Base-by-base conservation (phyloP, 2,888 invertebrate species). In the Lasioglossum oenotherae region DNA sequence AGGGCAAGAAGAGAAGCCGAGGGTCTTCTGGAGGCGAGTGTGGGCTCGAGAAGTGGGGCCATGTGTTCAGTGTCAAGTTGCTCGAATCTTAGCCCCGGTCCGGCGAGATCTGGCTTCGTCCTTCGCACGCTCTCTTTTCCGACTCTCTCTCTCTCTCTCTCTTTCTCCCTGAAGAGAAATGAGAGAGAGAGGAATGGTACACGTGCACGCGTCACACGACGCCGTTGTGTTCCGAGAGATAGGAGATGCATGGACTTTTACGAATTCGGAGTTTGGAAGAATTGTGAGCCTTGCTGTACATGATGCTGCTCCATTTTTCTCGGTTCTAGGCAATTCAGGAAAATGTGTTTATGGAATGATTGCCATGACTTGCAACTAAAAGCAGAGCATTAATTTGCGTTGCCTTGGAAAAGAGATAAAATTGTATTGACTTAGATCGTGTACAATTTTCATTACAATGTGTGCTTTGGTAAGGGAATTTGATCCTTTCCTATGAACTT, bases 1-100 rank as follows among this genome's bases (percentile, higher is more conserved):
- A 79, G 78, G 67, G 89, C 53, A 53, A 53, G 53, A 53, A 53
- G 53, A 53, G 53, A n/a, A 53, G 87, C 90, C 86, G 91, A 88
- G 91, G 89, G 90, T 92, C 92, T 92, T 92, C 92, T 92, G 93
- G 73, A 49, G 93, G 89, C 92, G 93, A 94, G 93, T 93, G 94
- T 92, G 91, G 92, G 92, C 93, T 94, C 92, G 93, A 94, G 94
- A 94, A 95, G 94, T 94, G 93, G 94, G 92, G 95, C 95, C 95
- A 95, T 95, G 94, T 95, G 95, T 95, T 95, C 91, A 94, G 95
- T 94, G 94, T 95, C 95, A 94, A 93, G 94, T 94, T 95, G 94
- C 94, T 92, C 90, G 92, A 92, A 92, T 90, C 91, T 91, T 85
- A 79, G 89, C 76, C 87, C 82, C 86, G 85, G 78, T 82, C 80